Evolutionary conservation across 2,888 invertebrate species (phyloP), one percentile per base, ranked within the genome.

Genomic region (Sialis lutaria): DNA sequence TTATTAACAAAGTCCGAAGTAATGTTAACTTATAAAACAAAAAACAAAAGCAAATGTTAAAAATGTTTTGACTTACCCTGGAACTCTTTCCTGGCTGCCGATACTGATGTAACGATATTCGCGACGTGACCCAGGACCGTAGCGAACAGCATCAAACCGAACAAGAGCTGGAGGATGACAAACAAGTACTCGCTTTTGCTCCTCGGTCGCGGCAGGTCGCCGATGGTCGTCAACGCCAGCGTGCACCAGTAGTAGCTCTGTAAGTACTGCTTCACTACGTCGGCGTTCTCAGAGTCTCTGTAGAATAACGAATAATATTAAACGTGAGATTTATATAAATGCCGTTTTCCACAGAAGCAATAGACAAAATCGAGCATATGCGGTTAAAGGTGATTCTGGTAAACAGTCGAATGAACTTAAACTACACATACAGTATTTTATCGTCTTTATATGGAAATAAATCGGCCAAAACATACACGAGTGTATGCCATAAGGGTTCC

Each of bases 171-270:
- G 55, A 84, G 77, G 67, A 95, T 93, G 66, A 93, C 89, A 72
- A 92, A 96, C 56, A 93, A 74, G 69, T 93, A 95, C 67, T 95
- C 93, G 57, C 87, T 84, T 70, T 91, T 92, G 64, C 90, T 91
- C 56, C 87, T 75, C 52, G 95, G 95, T 63, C 87, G 73, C 45
- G 91, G 91, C 61, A 91, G 68, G 63, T 90, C 89, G 60, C 95
- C 95, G 62, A 95, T 92, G 53, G 93, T 93, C 48, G 95, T 95
- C 55, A 97, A 75, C 57, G 93, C 91, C 65, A 95, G 70, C 56
- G 93, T 93, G 67, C 95, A 95, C 93, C 95, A 95, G 70, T 96
- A 96, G 69, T 93, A 91, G 72, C 95, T 92, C 72, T 93, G 91
- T 60, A 97, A 75, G 72, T 97, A 97, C 64, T 89, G 88, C 71